Evolutionary conservation across 1,140 invertebrate species (phyloP), one percentile per base, ranked within the genome.

Genomic region (Antheraea pernyi): DNA sequence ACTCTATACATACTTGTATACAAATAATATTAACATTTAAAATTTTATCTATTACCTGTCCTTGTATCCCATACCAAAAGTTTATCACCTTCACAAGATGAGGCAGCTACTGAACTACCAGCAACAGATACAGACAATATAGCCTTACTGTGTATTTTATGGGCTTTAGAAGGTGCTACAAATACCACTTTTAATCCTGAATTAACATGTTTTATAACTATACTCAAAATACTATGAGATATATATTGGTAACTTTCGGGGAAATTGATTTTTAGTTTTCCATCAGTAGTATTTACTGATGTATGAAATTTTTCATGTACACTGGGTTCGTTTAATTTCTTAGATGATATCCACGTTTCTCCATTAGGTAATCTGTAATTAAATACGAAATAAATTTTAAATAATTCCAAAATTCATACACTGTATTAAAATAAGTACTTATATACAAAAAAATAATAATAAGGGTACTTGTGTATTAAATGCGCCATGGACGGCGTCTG

Each of bases 21-120:
- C n/a, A n/a, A n/a, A n/a, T n/a, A n/a, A n/a, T n/a, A n/a, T n/a
- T n/a, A n/a, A n/a, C n/a, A n/a, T n/a, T n/a, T n/a, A n/a, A n/a
- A n/a, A n/a, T n/a, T n/a, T n/a, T n/a, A 48, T 36, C 3, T 36
- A 61, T 22, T 91, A 86, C 95, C 94, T 83, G 88, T 94, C 74
- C 92, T 91, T 53, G 93, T 94, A 77, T 95, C 93, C 95, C 95
- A 96, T n/a, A 96, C 84, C 65, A 93, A 76, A 9, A 96, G 79
- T 75, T 94, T 94, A 68, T 94, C 94, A 48, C 93, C 92, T 74
- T 91, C 92, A 85, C 94, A 94, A 67, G 93, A 93, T 53, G 95
- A 96, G 18, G 95, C 93, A 59, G 93, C 94, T 5, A 95, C 82
- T 11, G 94, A 94, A 76, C 93, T 94, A 74, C 92, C 82, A 65